Evolutionary conservation across 2,113 vertebrate species (phyloP), one percentile per base, ranked within the genome.

Genomic region (Stigmatopora argus): DNA sequence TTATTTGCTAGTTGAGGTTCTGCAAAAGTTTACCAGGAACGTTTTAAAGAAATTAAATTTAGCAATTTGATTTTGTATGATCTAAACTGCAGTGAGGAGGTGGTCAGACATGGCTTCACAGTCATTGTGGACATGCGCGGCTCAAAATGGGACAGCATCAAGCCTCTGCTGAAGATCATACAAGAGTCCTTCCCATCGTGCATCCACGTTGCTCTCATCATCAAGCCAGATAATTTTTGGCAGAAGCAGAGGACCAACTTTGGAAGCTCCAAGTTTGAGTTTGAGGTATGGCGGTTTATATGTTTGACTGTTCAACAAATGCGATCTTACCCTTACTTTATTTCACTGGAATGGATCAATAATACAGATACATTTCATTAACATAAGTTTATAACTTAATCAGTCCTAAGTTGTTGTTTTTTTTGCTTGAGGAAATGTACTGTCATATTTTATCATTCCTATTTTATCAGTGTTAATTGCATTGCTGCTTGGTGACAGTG

Each of bases 171-270:
- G 89, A 99, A 99, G 91, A 97, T 96, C 84, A 89, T 99, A 47
- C 97, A 99, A 83, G 97, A 99, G 80, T 98, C 95, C 1, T 98
- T 99, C 71, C 96, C 96, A 0, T 94, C 94, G 83, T 97, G 95
- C 87, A 97, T 99, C 84, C 96, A 98, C 79, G 93, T 98, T 66
- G 95, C 96, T 41, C 94, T 99, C 85, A 98, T 98, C 86, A 98
- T 99, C 92, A 99, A 99, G 84, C 96, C 96, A 7, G 96, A 99
- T 87, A 99, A 97, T 91, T 98, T 99, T 88, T 99, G 96, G 96
- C 97, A 98, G 89, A 99, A 99, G 74, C 97, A 98, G 88, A 95
- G 96, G 87, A 99, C 95, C 74, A 98, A 98, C 85, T 98, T 98
- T 51, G 97, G 96, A 90, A 98, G 96, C 86, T 96, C 97, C 41